phyloP scores from a whole-genome alignment of 2,797 vertebrate species.

The Anas bernieri region DNA sequence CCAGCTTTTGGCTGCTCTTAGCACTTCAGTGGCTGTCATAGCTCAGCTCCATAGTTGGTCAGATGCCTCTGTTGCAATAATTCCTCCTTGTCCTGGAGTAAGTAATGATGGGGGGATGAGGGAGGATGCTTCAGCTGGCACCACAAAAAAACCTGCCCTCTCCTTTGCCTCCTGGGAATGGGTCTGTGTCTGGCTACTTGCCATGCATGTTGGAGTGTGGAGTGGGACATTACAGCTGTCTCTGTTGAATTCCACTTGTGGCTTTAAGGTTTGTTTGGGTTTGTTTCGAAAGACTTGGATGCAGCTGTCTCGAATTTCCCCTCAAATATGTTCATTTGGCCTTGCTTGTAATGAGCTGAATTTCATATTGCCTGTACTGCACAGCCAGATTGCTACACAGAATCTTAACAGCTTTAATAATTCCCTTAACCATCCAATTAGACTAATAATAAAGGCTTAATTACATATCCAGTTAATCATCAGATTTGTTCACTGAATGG shows the following conservation, averaged over 20 bases:
- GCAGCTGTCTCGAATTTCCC: conserved; percentile 50
- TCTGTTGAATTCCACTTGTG: conserved; percentile 9
- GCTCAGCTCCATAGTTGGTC: neutral
- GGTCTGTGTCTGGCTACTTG: neutral
- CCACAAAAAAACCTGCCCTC: neutral
- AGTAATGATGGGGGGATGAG: neutral
- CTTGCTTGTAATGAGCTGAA: conserved; percentile 67
- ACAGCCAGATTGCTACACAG: conserved; percentile 63
- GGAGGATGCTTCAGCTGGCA: neutral
- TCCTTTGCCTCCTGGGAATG: neutral
- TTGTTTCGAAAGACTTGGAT: conserved; percentile 53
- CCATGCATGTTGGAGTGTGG: neutral
- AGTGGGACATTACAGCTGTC: neutral
- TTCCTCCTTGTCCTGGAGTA: neutral
- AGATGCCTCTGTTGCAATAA: neutral
- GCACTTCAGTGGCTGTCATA: neutral
- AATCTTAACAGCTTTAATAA: conserved; percentile 74
- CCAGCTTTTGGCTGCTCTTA: neutral
- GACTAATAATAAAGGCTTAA: conserved; percentile 75
- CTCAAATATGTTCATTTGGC: conserved; percentile 62
- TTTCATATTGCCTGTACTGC: conserved; percentile 64
- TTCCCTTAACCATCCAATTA: conserved; percentile 77
- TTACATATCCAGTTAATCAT: conserved; percentile 72
- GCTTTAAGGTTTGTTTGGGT: conserved; percentile 44
- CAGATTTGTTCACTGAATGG: conserved; percentile 71